Evolutionary conservation across 2,888 invertebrate genomes (phyloP), one percentile per base, ranked within the genome.

Genomic region (Chydorus sphaericus): DNA sequence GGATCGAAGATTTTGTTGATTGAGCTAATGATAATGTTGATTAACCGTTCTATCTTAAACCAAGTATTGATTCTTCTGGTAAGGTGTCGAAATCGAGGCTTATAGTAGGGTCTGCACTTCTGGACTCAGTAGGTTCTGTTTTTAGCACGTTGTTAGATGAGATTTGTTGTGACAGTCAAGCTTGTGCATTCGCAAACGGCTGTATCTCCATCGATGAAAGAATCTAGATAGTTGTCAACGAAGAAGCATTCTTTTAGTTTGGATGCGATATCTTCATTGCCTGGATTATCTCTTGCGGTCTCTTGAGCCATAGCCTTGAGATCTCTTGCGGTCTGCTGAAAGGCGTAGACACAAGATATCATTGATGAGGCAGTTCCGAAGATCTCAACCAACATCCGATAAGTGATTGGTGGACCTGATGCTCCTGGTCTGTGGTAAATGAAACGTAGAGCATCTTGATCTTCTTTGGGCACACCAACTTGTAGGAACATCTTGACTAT

Each of bases 401-500:
- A 55, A 8, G 33, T 31, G 6, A 55, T 37, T 4, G 58, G 59
- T 4, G 37, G 31, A 16, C 30, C 7, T 23, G 8, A 14, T 3
- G 51, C n/a, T 23, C 57, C 59, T 30, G 48, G 49, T 28, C 56
- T 58, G 28, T 60, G 48, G 59, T 58, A 61, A 6, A 61, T 33
- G 33, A 61, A 60, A 6, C 59, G 39, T 23, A 60, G 59, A 16
- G 58, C 51, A 8, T 14, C 11, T 10, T 28, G 39, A 37, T 61
- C 61, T n/a, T 58, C 54, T 1, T 28, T n/a, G 1, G 49, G 38
- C 10, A 59, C 54, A 11, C 38, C 23, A 1, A 60, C 54, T 38
- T 54, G 58, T 11, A 38, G 60, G 23, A 60, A 61, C 58, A 60
- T 59, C 23, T 60, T 59, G 18, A 38, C 26, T 8, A 61, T 59